phyloP scores from a whole-genome alignment of 1,140 invertebrate genomes.

The Sminthurinus signatus region DNA sequence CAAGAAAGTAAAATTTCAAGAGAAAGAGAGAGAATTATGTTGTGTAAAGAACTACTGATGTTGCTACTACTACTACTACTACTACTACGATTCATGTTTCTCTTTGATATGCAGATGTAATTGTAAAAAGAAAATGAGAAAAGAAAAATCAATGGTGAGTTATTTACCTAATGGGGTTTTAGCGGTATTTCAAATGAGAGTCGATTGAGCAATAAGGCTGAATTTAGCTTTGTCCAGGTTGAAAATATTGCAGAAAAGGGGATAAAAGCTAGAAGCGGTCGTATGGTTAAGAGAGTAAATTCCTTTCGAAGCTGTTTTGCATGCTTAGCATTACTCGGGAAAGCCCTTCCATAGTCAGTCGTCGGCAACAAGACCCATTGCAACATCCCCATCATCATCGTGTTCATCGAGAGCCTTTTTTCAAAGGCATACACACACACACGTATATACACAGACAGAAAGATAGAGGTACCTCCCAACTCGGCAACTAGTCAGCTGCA shows the following conservation, averaged over 20 bases:
- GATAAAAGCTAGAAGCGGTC: conserved; percentile 9
- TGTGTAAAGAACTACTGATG: no score
- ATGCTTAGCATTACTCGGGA: conserved; percentile 39
- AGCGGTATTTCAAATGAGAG: conserved; percentile 9
- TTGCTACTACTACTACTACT: no score
- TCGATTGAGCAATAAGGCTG: conserved; percentile 6
- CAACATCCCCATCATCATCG: background rate
- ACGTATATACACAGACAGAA: no score
- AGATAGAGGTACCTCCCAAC: background rate
- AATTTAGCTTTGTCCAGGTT: conserved; percentile 15
- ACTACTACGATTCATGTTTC: no score
- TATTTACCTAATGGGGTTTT: conserved; percentile 8
- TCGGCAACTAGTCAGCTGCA: conserved; percentile 5
- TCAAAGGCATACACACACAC: background rate
- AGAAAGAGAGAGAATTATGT: no score
- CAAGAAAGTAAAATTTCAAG: no score
- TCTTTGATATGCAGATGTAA: no score
- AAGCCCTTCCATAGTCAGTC: conserved; percentile 28
- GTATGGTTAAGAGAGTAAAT: conserved; percentile 13
- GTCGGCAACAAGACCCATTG: conserved; percentile 8
- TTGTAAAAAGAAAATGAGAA: background rate
- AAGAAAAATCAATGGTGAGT: conserved; percentile 6
- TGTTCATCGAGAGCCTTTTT: background rate
- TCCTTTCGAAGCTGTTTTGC: conserved; percentile 28
- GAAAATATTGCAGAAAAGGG: conserved; percentile 15